Conservation (phyloP, 1,140 invertebrate genomes). For the Sitobion miscanthi region DNA sequence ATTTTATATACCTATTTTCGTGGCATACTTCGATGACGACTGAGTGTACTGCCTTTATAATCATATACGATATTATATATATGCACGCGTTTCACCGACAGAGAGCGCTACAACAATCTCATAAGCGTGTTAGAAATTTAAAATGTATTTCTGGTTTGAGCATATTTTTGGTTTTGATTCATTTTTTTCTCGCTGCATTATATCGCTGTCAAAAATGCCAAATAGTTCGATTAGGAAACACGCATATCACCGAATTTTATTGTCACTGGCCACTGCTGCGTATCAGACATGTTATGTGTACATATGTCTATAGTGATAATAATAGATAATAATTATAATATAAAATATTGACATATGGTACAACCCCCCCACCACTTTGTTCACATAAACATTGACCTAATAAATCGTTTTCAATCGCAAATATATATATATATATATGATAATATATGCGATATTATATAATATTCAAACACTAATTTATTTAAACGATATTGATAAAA, state of each 20-base stretch:
- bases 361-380: background rate
- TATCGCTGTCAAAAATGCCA: background rate
- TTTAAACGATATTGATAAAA: slow-evolving; percentile 1
- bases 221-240: background rate
- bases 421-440: no score
- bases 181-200: background rate
- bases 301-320: no score
- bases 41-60: background rate
- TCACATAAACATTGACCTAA: background rate
- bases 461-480: slow-evolving; percentile 4
- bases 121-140: background rate
- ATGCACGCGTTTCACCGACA: background rate
- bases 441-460: background rate
- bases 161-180: background rate
- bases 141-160: background rate
- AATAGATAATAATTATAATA: no score
- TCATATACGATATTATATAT: no score
- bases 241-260: no score
- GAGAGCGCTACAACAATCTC: slow-evolving; percentile 28
- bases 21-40: background rate
- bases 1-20: background rate
- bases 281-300: background rate
- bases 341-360: background rate
- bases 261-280: background rate
- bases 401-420: background rate